Base-by-base conservation (phyloP, 2,113 vertebrate species). In the Neolamprologus ventralis region DNA sequence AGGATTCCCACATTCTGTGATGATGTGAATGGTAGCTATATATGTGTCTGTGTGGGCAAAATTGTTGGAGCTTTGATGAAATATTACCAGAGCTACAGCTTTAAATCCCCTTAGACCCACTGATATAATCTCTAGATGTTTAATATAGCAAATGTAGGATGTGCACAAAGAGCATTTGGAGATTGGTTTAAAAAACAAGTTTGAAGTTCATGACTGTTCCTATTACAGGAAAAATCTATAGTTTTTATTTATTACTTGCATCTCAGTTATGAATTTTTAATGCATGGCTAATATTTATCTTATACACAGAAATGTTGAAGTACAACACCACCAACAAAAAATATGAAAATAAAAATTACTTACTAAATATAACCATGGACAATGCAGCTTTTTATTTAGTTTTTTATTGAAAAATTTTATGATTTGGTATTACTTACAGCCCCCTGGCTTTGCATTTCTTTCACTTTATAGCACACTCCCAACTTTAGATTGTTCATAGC, bases 11-110 rank as follows among this genome's bases (percentile, higher is more conserved):
- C 92, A 81, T 91, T 89, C 57, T 16, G 23, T 83, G 86, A 91
- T 83, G 82, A 88, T 91, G 92, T 86, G 85, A 47, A 51, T 19
- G 75, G 5, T 47, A 60, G 82, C 84, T 95, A 95, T 95, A 92
- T 91, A 28, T 89, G 90, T 83, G n/a, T 87, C 31, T 87, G 90
- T 91, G 94, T 95, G 93, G 94, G 94, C 93, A 92, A 82, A 88
- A 91, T 85, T 90, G 87, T 91, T 85, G 84, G 68, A 75, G 90
- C 89, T 86, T 91, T 92, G 85, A 91, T 92, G 37, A 92, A 89
- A 94, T 89, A 85, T 88, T 85, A 83, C 65, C 71, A 40, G 73
- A 80, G 75, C 88, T 90, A 73, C 58, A 82, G 55, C 73, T 84
- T 85, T 78, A 23, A 84, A 58, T 89, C 86, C 84, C 87, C 28